Evolutionary conservation across 2,797 vertebrate species (phyloP).

Genomic region (Zenarchopterus dispar): DNA sequence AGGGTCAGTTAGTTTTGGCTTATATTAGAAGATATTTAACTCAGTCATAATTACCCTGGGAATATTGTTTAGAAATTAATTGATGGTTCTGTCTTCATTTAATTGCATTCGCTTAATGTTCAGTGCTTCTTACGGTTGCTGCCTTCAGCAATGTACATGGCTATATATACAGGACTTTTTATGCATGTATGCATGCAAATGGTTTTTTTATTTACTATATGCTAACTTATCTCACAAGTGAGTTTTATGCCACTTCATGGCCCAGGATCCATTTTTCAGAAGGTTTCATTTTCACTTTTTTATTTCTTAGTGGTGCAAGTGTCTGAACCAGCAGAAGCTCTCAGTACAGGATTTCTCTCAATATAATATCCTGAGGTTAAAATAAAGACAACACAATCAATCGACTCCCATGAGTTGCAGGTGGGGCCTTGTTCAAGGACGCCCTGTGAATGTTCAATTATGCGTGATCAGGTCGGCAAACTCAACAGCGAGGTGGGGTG

Average conservation of each 20-base stretch:
- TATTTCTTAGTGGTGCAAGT: neutral
- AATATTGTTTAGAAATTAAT: constrained; percentile 50
- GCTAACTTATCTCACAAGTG: no score
- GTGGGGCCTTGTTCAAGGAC: no score
- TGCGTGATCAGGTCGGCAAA: no score
- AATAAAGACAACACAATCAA: neutral
- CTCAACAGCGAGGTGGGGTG: neutral
- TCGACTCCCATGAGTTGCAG: no score
- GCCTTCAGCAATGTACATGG: no score
- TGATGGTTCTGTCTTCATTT: constrained; percentile 29
- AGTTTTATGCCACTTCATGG: neutral
- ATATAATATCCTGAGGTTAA: constrained; percentile 37
- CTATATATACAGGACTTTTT: constrained; percentile 10
- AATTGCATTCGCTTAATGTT: constrained; percentile 38
- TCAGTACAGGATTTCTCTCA: constrained; percentile 42
- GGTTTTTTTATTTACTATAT: neutral
- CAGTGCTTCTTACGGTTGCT: constrained; percentile 27
- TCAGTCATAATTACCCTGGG: constrained; percentile 67
- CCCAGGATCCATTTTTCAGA: neutral
- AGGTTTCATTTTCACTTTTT: neutral
- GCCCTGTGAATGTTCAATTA: neutral
- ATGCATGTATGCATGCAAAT: constrained; percentile 2
- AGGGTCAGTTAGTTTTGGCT: constrained; percentile 52
- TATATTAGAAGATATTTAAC: constrained; percentile 69
- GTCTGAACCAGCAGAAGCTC: constrained; percentile 19